Conservation (phyloP, 2,113 vertebrate genomes). For the Azemiops feae region DNA sequence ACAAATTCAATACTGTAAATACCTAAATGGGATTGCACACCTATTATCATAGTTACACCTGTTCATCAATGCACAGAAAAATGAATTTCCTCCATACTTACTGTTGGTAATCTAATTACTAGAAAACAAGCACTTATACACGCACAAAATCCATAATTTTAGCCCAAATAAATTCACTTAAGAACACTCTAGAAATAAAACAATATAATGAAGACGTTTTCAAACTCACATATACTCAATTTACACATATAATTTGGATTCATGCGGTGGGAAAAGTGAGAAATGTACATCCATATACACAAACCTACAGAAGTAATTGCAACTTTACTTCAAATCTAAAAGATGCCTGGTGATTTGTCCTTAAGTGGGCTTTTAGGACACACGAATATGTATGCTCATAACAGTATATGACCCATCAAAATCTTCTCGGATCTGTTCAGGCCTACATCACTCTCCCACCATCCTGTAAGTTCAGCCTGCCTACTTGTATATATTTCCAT, state of each 20-base stretch:
- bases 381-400: background rate
- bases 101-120: background rate
- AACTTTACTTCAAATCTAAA: background rate
- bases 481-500: constrained; percentile 3
- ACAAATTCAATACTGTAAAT: background rate
- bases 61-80: background rate
- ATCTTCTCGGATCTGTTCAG: background rate
- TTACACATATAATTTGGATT: background rate
- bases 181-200: background rate
- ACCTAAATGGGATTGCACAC: background rate
- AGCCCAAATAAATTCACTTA: background rate
- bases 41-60: background rate
- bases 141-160: background rate
- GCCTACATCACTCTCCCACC: background rate
- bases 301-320: background rate
- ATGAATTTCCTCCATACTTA: background rate
- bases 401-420: background rate
- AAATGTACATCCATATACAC: background rate
- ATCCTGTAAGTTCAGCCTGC: background rate
- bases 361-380: background rate
- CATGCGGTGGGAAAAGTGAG: background rate
- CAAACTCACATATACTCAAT: background rate
- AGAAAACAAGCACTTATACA: background rate
- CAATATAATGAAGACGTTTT: background rate
- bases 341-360: background rate